phyloP scores from a whole-genome alignment of 2,888 invertebrate species.

The Spodoptera picta region DNA sequence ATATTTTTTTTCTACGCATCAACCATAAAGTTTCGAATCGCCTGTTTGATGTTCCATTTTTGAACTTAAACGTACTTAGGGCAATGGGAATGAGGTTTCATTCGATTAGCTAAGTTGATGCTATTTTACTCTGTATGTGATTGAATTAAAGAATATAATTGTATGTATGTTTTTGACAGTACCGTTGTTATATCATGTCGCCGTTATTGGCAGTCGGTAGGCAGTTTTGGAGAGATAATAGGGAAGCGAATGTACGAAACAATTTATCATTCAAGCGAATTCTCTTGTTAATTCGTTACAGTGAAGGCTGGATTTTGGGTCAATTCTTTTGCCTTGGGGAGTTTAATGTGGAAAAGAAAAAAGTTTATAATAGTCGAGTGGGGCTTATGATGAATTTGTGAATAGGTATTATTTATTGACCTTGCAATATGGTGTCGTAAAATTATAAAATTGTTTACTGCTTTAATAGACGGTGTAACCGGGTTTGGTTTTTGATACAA shows the following conservation, averaged over 20 bases:
- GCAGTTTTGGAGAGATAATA: conserved; percentile 58
- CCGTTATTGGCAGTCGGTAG: conserved; percentile 37
- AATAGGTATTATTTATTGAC: conserved; percentile 55
- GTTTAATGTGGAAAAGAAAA: conserved; percentile 66
- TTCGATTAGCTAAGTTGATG: conserved; percentile 2
- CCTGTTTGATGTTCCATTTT: conserved; percentile 52
- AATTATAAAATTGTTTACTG: conserved; percentile 45
- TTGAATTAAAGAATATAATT: conserved; percentile 30
- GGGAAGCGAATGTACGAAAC: conserved; percentile 69
- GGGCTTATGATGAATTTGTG: conserved; percentile 60
- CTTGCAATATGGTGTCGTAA: conserved; percentile 55
- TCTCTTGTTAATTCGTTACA: conserved; percentile 85
- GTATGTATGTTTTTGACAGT: conserved; percentile 13
- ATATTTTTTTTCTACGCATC: conserved; percentile 48
- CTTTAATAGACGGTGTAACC: conserved; percentile 19
- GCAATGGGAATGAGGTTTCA: conserved; percentile 19
- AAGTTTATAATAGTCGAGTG: conserved; percentile 59
- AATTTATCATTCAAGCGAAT: conserved; percentile 78
- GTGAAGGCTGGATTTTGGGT: conserved; percentile 73
- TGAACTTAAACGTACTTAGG: conserved; percentile 38
- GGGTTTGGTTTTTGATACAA: conserved; percentile 17
- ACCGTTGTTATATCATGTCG: conserved; percentile 12
- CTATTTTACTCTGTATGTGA: conserved; percentile 26
- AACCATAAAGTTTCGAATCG: conserved; percentile 42
- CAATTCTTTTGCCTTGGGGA: conserved; percentile 67